Percentiles rank a stretch among this genome's conserved stretches.
Evolutionary conservation across 2,113 vertebrate species (phyloP).

Genomic region (Thomomys bottae): DNA sequence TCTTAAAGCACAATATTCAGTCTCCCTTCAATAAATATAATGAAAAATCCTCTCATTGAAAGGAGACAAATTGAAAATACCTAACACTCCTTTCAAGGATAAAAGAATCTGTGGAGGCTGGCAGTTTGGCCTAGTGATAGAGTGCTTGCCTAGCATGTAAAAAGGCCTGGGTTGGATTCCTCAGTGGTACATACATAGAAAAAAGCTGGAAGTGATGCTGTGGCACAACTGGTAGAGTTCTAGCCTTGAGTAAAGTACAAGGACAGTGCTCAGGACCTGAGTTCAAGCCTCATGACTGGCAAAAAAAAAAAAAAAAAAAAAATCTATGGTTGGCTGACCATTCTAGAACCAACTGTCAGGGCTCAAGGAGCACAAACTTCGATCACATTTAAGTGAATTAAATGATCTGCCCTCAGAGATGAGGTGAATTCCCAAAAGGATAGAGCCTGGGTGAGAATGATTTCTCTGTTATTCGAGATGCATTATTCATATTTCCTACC

Average conservation of each 20-base stretch:
- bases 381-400: neutral
- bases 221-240: no score
- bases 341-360: constrained; percentile 63
- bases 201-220: no score
- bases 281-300: no score
- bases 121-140: no score
- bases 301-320: no score
- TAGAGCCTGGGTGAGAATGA: neutral
- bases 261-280: no score
- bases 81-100: neutral
- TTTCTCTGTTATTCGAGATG: constrained; percentile 30
- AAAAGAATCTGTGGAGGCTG: no score
- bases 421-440: neutral
- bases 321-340: constrained; percentile 52
- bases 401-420: constrained; percentile 56
- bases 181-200: no score
- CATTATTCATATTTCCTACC: neutral
- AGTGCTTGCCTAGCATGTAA: no score
- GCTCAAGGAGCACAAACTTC: constrained; percentile 46
- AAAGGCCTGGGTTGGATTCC: no score
- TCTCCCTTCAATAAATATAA: constrained; percentile 10
- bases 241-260: no score
- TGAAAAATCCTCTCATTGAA: constrained; percentile 9
- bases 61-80: constrained; percentile 10
- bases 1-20: neutral